These are phyloP conservation scores for Helostoma temminkii DNA, from an alignment of 2,797 vertebrate species.

Conservation along the genomic window DNA sequence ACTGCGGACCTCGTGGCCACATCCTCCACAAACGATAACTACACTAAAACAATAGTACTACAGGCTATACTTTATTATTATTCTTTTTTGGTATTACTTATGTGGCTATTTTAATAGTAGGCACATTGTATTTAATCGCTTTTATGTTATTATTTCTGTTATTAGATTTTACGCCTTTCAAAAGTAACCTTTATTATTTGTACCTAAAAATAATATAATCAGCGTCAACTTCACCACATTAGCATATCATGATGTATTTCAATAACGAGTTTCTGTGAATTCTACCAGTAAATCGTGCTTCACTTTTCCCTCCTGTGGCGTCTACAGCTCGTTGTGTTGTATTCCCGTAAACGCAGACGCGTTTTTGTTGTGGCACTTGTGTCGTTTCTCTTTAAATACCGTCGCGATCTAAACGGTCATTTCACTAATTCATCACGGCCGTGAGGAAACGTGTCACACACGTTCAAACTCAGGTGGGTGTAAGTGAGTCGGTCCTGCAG, in stretches of 20 bases:
- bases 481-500: constrained; percentile 11
- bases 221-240: too few relatives aligned
- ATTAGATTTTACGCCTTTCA: too few relatives aligned
- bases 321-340: neutral
- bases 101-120: too few relatives aligned
- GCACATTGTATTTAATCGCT: too few relatives aligned
- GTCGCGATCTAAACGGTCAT: neutral
- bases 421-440: neutral
- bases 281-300: neutral
- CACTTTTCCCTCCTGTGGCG: neutral
- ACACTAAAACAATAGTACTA: constrained; percentile 19
- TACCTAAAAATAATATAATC: too few relatives aligned
- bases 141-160: too few relatives aligned
- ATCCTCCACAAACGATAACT: constrained; percentile 26
- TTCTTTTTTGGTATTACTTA: too few relatives aligned
- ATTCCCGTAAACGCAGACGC: neutral
- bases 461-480: too few relatives aligned
- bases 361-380: neutral
- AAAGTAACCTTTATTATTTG: too few relatives aligned
- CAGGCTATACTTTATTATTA: too few relatives aligned
- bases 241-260: too few relatives aligned
- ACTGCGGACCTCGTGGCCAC: constrained; percentile 70
- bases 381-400: neutral
- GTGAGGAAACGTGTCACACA: neutral
- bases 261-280: too few relatives aligned